These are phyloP conservation scores for Tretioscincus oriximinensis DNA, from an alignment of 2,113 vertebrate genomes.

Conservation along the genomic window DNA sequence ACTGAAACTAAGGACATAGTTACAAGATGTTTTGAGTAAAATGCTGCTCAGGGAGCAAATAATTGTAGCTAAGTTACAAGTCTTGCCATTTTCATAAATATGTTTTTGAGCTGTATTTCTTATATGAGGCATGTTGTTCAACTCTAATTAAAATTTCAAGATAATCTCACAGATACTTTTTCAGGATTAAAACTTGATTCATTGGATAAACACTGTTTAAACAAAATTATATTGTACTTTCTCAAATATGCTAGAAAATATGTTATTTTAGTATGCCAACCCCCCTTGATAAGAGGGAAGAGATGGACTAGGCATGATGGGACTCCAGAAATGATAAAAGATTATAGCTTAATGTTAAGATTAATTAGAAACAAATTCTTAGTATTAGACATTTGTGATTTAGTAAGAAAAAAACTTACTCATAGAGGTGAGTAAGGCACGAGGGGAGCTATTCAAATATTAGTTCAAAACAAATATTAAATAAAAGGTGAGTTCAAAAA, in stretches of 20 bases:
- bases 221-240: neutral
- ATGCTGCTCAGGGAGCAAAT: neutral
- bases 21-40: neutral
- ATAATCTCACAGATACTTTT: neutral
- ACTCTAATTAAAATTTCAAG: neutral
- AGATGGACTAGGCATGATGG: too few relatives aligned
- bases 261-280: neutral
- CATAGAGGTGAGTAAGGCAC: neutral
- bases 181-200: neutral
- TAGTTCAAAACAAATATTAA: neutral
- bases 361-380: neutral
- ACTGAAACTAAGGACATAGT: neutral
- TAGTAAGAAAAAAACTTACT: slow-evolving; percentile 16
- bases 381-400: neutral
- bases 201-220: neutral
- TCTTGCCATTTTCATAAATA: neutral
- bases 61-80: neutral
- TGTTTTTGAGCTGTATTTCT: neutral
- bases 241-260: neutral
- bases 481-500: neutral
- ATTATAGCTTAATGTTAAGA: neutral
- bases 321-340: neutral
- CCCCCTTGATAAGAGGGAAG: neutral
- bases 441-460: neutral
- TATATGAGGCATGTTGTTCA: neutral